Percentiles rank a stretch among this genome's conserved stretches.
Conservation (phyloP, 2,888 invertebrate genomes). For the Automeris io region DNA sequence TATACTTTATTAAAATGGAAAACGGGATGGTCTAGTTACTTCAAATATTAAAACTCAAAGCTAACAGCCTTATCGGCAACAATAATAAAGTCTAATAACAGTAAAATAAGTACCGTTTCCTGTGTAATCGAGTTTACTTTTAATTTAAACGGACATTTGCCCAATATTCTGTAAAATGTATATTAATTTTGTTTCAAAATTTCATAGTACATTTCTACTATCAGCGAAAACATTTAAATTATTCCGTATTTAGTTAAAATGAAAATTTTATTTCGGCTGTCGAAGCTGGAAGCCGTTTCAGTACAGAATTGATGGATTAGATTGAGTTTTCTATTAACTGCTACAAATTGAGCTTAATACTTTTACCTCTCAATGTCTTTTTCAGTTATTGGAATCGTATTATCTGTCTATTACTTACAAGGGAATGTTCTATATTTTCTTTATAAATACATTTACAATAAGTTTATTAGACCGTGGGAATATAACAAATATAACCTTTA, state of each 20-base stretch:
- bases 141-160: slow-evolving; percentile 25
- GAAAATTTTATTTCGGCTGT: neutral
- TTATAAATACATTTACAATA: too few species aligned
- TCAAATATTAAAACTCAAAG: too few species aligned
- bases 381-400: neutral
- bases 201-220: slow-evolving; percentile 22
- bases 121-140: slow-evolving; percentile 35
- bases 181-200: slow-evolving; percentile 28
- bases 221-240: slow-evolving; percentile 13
- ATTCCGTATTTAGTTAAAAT: slow-evolving; percentile 3
- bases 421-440: too few species aligned
- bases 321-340: neutral
- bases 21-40: too few species aligned
- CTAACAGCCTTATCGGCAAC: too few species aligned
- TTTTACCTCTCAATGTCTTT: neutral
- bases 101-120: slow-evolving; percentile 22
- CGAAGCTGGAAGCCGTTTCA: neutral
- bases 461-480: too few species aligned
- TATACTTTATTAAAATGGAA: too few species aligned
- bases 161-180: slow-evolving; percentile 26
- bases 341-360: neutral
- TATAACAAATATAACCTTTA: too few species aligned
- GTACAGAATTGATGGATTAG: neutral
- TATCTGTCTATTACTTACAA: too few species aligned
- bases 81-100: too few species aligned